These are phyloP conservation scores for Calliphora vicina DNA, from an alignment of 1,140 invertebrate genomes.

Conservation along the genomic window DNA sequence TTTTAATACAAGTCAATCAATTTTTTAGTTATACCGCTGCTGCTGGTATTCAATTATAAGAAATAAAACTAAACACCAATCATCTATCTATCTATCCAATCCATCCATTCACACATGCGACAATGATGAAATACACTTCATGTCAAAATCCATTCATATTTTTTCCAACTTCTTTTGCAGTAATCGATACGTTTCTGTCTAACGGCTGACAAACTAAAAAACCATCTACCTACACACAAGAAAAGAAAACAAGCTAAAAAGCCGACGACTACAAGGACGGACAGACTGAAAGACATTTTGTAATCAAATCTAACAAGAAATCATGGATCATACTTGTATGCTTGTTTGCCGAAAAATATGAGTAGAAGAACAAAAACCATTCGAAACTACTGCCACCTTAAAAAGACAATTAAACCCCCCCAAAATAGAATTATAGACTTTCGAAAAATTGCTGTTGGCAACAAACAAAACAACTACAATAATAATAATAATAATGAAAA, in stretches of 20 bases:
- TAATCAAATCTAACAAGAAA: not conserved
- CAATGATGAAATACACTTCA: not conserved
- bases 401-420: not conserved
- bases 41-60: too few species aligned
- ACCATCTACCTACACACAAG: not conserved
- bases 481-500: too few species aligned
- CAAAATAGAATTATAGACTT: too few species aligned
- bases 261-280: not conserved
- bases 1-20: not conserved
- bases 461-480: not conserved
- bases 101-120: not conserved
- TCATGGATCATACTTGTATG: not conserved
- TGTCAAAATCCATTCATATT: not conserved
- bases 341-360: not conserved
- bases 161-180: not conserved
- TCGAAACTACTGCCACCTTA: not conserved
- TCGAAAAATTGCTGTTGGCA: not conserved
- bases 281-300: not conserved
- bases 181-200: conserved; percentile 5
- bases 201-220: not conserved
- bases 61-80: not conserved
- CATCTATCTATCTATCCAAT: too few species aligned
- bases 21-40: not conserved
- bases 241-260: not conserved
- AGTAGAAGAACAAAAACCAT: not conserved